Conservation (phyloP, 2,113 vertebrate genomes). For the Scomber colias region DNA sequence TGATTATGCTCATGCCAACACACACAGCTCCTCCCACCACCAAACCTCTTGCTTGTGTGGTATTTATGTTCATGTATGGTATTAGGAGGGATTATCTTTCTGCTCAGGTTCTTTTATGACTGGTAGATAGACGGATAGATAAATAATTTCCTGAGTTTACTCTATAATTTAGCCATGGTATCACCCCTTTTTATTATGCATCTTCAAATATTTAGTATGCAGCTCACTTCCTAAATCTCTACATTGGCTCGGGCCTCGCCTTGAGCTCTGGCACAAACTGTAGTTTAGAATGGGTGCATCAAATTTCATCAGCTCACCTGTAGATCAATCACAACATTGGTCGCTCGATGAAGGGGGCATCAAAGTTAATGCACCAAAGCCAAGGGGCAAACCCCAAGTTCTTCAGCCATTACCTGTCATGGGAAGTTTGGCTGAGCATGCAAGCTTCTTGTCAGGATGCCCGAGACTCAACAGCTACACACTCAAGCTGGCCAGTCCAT, state of each 20-base stretch:
- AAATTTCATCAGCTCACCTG: constrained; percentile 73
- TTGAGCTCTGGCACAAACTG: constrained; percentile 41
- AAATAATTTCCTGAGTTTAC: background rate
- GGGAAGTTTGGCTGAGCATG: constrained; percentile 14
- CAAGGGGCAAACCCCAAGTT: constrained; percentile 27
- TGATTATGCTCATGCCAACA: no score
- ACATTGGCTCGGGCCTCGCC: constrained; percentile 35
- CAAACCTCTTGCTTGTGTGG: no score
- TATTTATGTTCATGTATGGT: no score
- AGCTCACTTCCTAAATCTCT: constrained; percentile 42
- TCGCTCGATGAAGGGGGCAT: constrained; percentile 53
- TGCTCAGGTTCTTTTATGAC: no score
- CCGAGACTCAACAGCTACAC: background rate
- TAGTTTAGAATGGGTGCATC: constrained; percentile 64
- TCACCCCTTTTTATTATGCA: background rate
- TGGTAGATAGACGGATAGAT: no score
- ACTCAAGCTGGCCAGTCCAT: background rate
- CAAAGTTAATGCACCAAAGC: constrained; percentile 65
- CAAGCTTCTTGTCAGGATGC: constrained; percentile 1
- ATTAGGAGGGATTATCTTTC: no score
- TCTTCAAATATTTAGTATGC: constrained; percentile 37
- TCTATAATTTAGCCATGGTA: background rate
- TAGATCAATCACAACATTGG: constrained; percentile 77
- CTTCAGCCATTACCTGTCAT: constrained; percentile 32
- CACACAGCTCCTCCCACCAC: no score